A percentile compares a stretch with the other conserved stretches of the same genome.
These are phyloP conservation scores for Heliocidaris erythrogramma DNA, from an alignment of 35 echinoderm and acorn worm genomes.

Conservation along the genomic window DNA sequence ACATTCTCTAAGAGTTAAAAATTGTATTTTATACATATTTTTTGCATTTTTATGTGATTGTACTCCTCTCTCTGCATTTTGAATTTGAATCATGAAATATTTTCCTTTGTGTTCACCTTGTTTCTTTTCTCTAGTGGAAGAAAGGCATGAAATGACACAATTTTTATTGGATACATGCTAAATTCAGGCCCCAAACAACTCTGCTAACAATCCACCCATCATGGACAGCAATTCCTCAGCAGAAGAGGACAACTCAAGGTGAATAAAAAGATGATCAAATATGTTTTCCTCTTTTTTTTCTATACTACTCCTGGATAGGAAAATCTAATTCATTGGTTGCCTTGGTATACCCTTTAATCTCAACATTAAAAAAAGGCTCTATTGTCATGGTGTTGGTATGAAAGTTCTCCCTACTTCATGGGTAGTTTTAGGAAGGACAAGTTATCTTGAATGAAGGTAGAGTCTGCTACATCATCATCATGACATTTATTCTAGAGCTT, in stretches of 20 bases:
- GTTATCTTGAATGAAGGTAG: too few relatives aligned
- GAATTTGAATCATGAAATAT: background rate
- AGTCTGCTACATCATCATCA: too few relatives aligned
- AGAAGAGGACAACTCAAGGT: slow-evolving; percentile 71
- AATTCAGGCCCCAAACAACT: slow-evolving; percentile 17
- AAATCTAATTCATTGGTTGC: too few relatives aligned
- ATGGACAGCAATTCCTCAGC: slow-evolving; percentile 59
- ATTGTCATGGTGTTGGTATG: too few relatives aligned
- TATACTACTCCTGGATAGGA: background rate
- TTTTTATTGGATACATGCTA: background rate
- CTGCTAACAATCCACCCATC: background rate
- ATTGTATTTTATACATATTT: background rate
- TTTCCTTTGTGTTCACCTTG: slow-evolving; percentile 26
- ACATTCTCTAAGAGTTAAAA: background rate
- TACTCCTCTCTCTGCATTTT: background rate
- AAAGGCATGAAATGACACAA: background rate
- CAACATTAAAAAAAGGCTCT: too few relatives aligned
- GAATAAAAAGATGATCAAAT: background rate
- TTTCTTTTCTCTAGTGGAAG: background rate
- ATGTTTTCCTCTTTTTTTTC: background rate
- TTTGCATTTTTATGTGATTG: background rate
- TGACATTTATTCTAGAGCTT: too few relatives aligned
- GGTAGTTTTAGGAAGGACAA: too few relatives aligned
- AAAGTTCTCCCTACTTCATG: too few relatives aligned
- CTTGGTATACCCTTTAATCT: too few relatives aligned